Conservation (phyloP, 2,113 vertebrate species). For the Nannobrachium achirus region DNA sequence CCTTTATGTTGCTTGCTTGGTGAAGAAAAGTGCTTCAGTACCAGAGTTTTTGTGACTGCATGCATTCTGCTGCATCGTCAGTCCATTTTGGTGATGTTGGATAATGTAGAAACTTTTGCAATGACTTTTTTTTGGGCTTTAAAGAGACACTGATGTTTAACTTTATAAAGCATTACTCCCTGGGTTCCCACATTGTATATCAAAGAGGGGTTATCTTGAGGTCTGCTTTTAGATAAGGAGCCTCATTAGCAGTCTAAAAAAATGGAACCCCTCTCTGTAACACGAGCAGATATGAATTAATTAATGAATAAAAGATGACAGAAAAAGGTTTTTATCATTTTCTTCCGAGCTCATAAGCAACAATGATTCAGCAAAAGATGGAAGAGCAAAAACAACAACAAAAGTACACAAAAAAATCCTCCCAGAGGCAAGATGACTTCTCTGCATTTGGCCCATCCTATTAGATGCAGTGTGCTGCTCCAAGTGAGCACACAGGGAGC, state of each 20-base stretch:
- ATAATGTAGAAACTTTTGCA: background rate
- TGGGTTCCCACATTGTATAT: background rate
- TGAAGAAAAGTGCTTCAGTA: too few relatives aligned
- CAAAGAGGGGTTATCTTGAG: background rate
- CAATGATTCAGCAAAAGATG: constrained; percentile 21
- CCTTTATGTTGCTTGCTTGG: too few relatives aligned
- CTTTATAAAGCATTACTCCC: background rate
- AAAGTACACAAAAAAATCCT: too few relatives aligned
- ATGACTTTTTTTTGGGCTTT: background rate
- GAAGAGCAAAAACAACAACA: background rate
- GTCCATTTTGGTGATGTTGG: too few relatives aligned
- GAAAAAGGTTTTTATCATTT: background rate
- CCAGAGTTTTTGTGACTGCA: too few relatives aligned
- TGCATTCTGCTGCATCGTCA: too few relatives aligned
- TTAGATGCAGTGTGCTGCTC: too few relatives aligned
- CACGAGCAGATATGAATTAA: constrained; percentile 19
- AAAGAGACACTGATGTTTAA: background rate
- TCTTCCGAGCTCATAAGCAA: constrained; percentile 2
- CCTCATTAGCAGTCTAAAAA: constrained; percentile 12
- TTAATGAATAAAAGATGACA: constrained; percentile 48
- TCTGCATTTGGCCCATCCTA: too few relatives aligned
- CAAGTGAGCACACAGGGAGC: background rate
- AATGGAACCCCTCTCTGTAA: background rate
- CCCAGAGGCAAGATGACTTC: too few relatives aligned
- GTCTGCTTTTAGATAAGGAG: background rate